Conservation (phyloP, 2,888 invertebrate genomes). For the Eristalis tenax region DNA sequence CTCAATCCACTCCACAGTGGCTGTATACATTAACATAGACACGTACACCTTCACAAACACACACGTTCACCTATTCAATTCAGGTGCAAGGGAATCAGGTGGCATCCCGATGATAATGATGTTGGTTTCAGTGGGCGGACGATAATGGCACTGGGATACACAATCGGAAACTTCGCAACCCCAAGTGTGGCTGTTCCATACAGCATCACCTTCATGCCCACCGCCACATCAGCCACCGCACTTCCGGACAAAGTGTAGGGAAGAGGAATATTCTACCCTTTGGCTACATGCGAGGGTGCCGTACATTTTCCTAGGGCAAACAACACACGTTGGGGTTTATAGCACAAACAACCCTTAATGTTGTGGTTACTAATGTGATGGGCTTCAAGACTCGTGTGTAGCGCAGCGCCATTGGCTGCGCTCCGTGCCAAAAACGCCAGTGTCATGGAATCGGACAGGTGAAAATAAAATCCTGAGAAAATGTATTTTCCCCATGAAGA, state of each 20-base stretch:
- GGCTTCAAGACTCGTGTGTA: slow-evolving; percentile 31
- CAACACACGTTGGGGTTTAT: slow-evolving; percentile 6
- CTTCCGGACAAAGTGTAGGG: slow-evolving; percentile 19
- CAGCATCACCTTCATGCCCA: neutral
- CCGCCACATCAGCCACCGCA: slow-evolving; percentile 3
- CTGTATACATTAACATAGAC: neutral
- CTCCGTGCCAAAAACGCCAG: neutral
- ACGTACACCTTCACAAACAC: too few species aligned
- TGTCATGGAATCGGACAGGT: slow-evolving; percentile 62
- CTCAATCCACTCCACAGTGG: neutral
- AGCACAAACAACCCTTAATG: slow-evolving; percentile 16
- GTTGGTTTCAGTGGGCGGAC: slow-evolving; percentile 37
- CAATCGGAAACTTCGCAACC: neutral
- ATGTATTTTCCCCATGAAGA: slow-evolving; percentile 51
- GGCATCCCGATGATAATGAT: slow-evolving; percentile 49
- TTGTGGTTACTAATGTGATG: slow-evolving; percentile 46
- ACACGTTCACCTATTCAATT: slow-evolving; percentile 41
- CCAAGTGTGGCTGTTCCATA: neutral
- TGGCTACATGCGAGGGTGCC: neutral
- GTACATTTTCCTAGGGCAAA: neutral
- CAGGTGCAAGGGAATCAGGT: slow-evolving; percentile 42
- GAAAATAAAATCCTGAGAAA: slow-evolving; percentile 60
- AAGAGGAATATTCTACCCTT: slow-evolving; percentile 6
- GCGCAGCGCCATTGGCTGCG: neutral
- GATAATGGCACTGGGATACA: slow-evolving; percentile 45